Percentiles rank a stretch among this genome's conserved stretches.
These are phyloP conservation scores for Ameiurus melas DNA, from an alignment of 2,113 vertebrate genomes.

Conservation along the genomic window DNA sequence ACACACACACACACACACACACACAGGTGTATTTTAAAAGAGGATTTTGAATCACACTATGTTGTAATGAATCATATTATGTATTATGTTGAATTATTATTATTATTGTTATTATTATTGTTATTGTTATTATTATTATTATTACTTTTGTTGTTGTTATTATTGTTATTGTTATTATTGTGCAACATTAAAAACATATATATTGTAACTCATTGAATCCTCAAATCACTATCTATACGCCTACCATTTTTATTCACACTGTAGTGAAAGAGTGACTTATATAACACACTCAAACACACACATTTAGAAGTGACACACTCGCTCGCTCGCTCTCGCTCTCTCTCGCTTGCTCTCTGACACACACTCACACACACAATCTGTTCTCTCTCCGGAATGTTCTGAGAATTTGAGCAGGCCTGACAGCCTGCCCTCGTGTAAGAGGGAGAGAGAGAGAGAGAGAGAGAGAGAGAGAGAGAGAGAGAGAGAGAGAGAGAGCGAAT, in stretches of 20 bases:
- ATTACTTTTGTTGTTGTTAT: no score
- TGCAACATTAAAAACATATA: background rate
- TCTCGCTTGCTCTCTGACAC: background rate
- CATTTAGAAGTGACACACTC: background rate
- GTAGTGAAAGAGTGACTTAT: background rate
- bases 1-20: slow-evolving; percentile 26
- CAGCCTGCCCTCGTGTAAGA: background rate
- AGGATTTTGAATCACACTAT: background rate
- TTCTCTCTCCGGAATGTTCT: slow-evolving; percentile 14
- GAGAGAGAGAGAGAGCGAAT: background rate
- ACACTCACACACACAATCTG: slow-evolving; percentile 29
- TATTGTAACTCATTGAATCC: background rate
- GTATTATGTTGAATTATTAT: background rate
- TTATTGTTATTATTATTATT: background rate
- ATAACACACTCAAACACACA: slow-evolving; percentile 20
- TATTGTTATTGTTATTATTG: background rate
- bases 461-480: background rate
- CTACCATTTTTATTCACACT: background rate
- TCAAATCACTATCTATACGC: background rate
- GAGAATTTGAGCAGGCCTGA: slow-evolving; percentile 28
- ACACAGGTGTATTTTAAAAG: background rate
- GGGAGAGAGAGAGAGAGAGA: background rate
- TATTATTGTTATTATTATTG: background rate
- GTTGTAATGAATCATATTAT: background rate
- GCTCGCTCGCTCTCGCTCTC: background rate